Base-by-base conservation (phyloP, 2,113 vertebrate species). In the Caretta caretta region DNA sequence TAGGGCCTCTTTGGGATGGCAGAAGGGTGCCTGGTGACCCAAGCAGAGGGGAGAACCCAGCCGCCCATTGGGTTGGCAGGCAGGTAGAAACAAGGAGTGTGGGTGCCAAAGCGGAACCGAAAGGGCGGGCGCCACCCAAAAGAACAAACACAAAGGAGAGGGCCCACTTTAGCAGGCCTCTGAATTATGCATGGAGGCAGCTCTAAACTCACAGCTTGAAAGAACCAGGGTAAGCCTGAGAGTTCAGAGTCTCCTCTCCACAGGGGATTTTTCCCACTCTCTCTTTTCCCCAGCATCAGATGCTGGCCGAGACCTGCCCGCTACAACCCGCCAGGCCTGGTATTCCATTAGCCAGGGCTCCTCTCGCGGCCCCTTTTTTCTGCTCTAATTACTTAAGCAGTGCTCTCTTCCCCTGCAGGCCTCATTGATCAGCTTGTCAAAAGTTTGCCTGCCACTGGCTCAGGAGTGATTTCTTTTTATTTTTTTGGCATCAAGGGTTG, bases 371-470 rank as follows among this genome's bases (percentile, higher is more conserved):
- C 87, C 59, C 86, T 27, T 93, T 95, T 93, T 97, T 97, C 96
- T 93, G 95, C 97, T 98, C 96, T 20, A 97, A 95, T 97, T 97
- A 76, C 72, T 20, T 54, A 88, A 78, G 69, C 48, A 5, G 46
- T 31, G 6, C n/a, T 48, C 2, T 22, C 48, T 31, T 1, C 35
- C 2, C 0, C 86, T 13, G 89, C 94, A 54, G 56, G 11, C 85
- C 84, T 92, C 96, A 96, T 96, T 38, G 96, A 97, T 96, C 97
- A 96, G 93, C 94, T 95, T 65, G 95, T 62, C 96, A 80, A 83
- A 96, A 93, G 88, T 93, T 95, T 72, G 65, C 90, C 22, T 38
- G 81, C 59, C 25, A 1, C 80, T 22, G 2, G 10, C n/a, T 57
- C 12, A 6, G 59, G 75, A 88, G 75, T 56, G 56, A 57, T 25